A percentile compares a stretch with the other conserved stretches of the same genome.
Conservation (phyloP, 2,113 vertebrate genomes). For the Scopus umbretta region DNA sequence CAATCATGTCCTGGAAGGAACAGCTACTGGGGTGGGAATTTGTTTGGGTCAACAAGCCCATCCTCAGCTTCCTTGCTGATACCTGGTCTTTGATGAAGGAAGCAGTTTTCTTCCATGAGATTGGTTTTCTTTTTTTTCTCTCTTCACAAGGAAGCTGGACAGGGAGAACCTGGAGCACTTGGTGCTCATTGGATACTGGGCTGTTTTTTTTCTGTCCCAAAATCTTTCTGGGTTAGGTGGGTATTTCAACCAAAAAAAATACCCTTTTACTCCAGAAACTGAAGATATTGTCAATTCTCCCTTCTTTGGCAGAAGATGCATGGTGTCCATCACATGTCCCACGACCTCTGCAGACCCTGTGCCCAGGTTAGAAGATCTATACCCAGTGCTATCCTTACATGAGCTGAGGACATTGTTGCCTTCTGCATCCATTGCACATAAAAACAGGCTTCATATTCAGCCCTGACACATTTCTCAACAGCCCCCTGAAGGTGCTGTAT, state of each 20-base stretch:
- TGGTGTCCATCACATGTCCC: too few species aligned
- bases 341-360: background rate
- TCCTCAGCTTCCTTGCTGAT: background rate
- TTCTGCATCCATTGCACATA: background rate
- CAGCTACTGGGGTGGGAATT: background rate
- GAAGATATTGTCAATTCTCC: background rate
- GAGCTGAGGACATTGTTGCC: background rate
- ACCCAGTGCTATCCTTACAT: accelerated
- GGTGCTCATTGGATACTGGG: background rate
- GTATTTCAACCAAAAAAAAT: background rate
- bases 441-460: background rate
- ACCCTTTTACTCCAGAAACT: background rate
- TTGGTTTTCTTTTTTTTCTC: background rate
- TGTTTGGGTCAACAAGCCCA: background rate
- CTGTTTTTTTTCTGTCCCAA: background rate
- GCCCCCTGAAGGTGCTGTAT: background rate
- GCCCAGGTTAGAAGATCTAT: too few species aligned
- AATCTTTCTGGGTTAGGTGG: background rate
- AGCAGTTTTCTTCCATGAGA: background rate
- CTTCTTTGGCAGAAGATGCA: background rate
- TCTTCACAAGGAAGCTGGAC: background rate
- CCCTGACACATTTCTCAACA: background rate
- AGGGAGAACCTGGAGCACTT: background rate
- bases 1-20: background rate
- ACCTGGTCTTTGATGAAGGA: background rate